These are phyloP conservation scores for Anarhynchus alexandrinus DNA, from an alignment of 2,113 vertebrate species.

Conservation along the genomic window DNA sequence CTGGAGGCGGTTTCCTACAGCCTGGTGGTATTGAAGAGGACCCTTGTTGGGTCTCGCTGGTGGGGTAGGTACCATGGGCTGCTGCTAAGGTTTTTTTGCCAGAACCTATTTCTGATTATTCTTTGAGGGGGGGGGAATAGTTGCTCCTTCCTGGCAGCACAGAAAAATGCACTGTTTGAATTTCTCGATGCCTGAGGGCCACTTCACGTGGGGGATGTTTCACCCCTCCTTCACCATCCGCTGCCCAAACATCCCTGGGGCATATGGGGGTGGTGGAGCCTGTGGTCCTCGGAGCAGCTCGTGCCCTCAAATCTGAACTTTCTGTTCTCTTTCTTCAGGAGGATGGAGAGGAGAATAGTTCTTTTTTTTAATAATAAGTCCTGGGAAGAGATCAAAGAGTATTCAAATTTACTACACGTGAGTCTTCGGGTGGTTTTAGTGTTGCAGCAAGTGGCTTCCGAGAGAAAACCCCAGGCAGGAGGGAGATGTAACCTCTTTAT, in stretches of 20 bases:
- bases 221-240: rapidly evolving
- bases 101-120: not conserved
- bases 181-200: too few species aligned
- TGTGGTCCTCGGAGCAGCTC: not conserved
- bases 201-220: rapidly evolving
- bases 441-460: not conserved
- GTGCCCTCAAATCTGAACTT: rapidly evolving
- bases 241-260: not conserved
- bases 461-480: rapidly evolving
- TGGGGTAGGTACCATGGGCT: not conserved
- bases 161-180: too few species aligned
- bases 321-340: rapidly evolving
- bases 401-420: not conserved
- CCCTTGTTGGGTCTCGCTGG: not conserved
- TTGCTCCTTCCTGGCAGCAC: not conserved
- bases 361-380: not conserved
- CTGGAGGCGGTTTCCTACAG: too few species aligned
- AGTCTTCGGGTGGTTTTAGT: not conserved
- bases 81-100: not conserved
- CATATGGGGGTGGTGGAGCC: rapidly evolving
- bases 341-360: rapidly evolving
- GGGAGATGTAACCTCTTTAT: not conserved
- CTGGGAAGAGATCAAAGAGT: not conserved
- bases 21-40: too few species aligned
- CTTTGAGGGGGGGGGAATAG: rapidly evolving